Evolutionary conservation across 2,888 invertebrate species (phyloP), one percentile per base, ranked within the genome.

Genomic region (Dichetophora obliterata): DNA sequence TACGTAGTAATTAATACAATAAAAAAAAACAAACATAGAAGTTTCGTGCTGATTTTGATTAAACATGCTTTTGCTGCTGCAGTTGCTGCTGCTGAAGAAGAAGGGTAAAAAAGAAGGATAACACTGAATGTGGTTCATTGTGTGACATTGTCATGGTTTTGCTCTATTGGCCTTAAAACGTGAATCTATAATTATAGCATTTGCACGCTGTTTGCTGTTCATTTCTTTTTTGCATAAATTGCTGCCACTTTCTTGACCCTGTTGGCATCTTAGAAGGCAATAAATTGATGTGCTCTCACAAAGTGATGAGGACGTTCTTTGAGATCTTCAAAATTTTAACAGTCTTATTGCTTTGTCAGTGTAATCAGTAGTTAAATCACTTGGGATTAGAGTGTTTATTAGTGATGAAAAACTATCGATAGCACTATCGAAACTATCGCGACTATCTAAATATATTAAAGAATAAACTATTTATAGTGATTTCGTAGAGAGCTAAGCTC

Each of bases 71-170:
- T n/a, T 19, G 43, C 6, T 52, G 31, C 31, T 34, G 37, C 31
- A 9, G 31, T 34, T 31, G 27, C 31, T 34, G 63, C 31, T 19
- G 31, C 63, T 31, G 27, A 31, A 16, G n/a, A 48, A 50, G 50
- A 11, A 5, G n/a, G n/a, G 27, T 24, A 11, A 19, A 16, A 66
- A 37, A 8, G 0, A 22, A 43, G 8, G 27, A 8, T 19, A 19
- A 34, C 14, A 8, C 5, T 1, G n/a, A 27, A 63, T 22, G 22
- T 66, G 48, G 43, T 66, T 37, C 66, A 43, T 37, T 66, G 43
- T 19, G 24, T 66, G 66, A 66, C 66, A 43, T 66, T 31, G 63
- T 66, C 24, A n/a, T 43, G 34, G 19, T 61, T 24, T 63, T 66
- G 66, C 48, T 24, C 24, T 27, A 43, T 11, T 43, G 66, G 19